Evolutionary conservation across 1,140 invertebrate genomes (phyloP), one percentile per base, ranked within the genome.

Genomic region (Heliconius eleuchia): DNA sequence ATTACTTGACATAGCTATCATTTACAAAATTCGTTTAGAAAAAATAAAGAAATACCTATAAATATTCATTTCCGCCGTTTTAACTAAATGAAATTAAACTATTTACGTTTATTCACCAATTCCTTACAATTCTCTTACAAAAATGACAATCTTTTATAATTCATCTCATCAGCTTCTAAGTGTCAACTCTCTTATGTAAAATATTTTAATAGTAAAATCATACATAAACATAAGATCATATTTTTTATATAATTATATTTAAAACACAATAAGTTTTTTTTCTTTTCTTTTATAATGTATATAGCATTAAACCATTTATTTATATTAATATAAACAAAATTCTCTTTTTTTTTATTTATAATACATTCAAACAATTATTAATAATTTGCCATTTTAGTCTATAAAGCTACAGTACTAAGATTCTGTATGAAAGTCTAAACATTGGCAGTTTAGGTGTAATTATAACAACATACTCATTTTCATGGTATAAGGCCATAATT

Each of bases 301-400:
- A 13, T 66, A 66, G 30, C 23, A 27, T 66, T 66, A 66, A 66
- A 66, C 60, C 60, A 66, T 66, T 66, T 66, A 66, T 66, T 66
- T 66, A 66, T 66, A 27, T 27, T 60, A 60, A 66, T 30, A 16
- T 30, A 11, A 66, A 3, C 2, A 30, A 57, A 66, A 30, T 30
- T 66, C 27, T 30, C 60, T 30, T 27, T 30, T 13, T 27, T 23
- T 66, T 66, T 66, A 2, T 66, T 66, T 66, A 11, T 66, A 3
- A 23, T 23, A 66, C 3, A 5, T 30, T 66, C 4, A 66, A 27
- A 13, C 23, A 23, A 60, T 60, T 23, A 23, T 60, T 27, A 66
- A 27, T 27, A 27, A 66, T 27, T 27, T 60, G 9, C n/a, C 8
- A 2, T 27, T 66, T 9, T 66, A 13, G 9, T 66, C 11, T 66